Base-by-base conservation (phyloP, 2,113 vertebrate genomes). In the Ovibos moschatus region DNA sequence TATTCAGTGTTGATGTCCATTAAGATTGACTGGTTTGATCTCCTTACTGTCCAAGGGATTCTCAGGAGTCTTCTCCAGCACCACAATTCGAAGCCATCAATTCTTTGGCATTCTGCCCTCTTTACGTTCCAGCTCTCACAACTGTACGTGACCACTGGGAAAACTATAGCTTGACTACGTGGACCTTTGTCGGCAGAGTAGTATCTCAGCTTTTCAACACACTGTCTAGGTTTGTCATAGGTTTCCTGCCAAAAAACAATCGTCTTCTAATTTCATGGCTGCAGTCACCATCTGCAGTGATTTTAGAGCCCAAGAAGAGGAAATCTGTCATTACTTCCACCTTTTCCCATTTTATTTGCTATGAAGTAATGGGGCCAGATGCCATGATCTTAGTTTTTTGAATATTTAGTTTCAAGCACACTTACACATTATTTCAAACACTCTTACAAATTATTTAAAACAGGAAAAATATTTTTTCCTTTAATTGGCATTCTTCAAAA, bases 391-490 rank as follows among this genome's bases (percentile, higher is more conserved):
- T 60, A 28, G 58, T 14, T 60, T 60, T 28, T 60, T 60, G 28
- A 60, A 60, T 60, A 60, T 60, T 60, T 60, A 28, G 58, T 60
- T 60, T 60, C 58, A 60, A 60, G 58, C 58, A 28, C 58, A 60
- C 27, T 60, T 60, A 14, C 27, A 64, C 30, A 64, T 19, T n/a
- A 67, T 67, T 67, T 19, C 7, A 67, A 67, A 67, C 62, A 67
- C 67, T 40, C n/a, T 71, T 71, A 71, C 67, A 71, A 71, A 43
- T 76, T 82, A 64, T 50, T 57, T 94, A 79, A 96, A 95, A 76
- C 21, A 19, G 85, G 83, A 92, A 93, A 91, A 67, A 53, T 62
- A 55, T 79, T 91, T 94, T 88, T 96, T 74, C 27, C 79, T 82
- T 82, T 89, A 91, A 78, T 28, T 85, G 47, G 0, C 3, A 83